Percentiles rank a stretch among this genome's conserved stretches.
phyloP scores from a whole-genome alignment of 2,113 vertebrate species.

The Psilopsiagon aymara region DNA sequence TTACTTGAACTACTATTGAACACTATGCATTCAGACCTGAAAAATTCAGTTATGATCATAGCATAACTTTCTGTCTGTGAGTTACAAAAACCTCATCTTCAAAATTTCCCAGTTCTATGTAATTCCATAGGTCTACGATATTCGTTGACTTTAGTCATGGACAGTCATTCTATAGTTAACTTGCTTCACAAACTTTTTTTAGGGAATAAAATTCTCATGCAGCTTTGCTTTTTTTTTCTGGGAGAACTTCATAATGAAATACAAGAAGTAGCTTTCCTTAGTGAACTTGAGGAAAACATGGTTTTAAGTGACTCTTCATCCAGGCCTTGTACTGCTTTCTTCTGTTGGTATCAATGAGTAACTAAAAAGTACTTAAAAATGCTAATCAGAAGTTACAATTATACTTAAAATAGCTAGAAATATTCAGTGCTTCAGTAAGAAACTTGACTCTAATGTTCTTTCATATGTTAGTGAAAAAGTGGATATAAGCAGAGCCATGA shows the following conservation, averaged over 20 bases:
- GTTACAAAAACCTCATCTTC: neutral
- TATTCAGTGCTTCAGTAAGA: neutral
- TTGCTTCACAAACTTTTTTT: neutral
- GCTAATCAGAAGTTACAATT: neutral
- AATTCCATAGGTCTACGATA: neutral
- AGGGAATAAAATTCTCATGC: neutral
- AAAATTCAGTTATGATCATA: neutral
- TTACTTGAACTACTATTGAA: neutral
- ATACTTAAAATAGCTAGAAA: neutral
- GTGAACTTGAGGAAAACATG: neutral
- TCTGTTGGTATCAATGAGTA: neutral
- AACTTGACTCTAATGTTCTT: neutral
- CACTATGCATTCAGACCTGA: neutral
- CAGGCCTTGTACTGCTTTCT: neutral
- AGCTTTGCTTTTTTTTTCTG: neutral
- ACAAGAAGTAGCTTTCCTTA: neutral
- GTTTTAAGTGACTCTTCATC: neutral
- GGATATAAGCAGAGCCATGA: neutral
- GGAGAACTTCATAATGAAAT: neutral
- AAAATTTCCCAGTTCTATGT: neutral
- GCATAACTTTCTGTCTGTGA: neutral
- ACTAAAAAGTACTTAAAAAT: neutral
- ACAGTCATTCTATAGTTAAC: neutral
- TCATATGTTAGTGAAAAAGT: neutral
- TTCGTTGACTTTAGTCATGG: neutral